A percentile compares a stretch with the other conserved stretches of the same genome.
Conservation (phyloP, 2,888 invertebrate genomes). For the Drosophila neotestacea region DNA sequence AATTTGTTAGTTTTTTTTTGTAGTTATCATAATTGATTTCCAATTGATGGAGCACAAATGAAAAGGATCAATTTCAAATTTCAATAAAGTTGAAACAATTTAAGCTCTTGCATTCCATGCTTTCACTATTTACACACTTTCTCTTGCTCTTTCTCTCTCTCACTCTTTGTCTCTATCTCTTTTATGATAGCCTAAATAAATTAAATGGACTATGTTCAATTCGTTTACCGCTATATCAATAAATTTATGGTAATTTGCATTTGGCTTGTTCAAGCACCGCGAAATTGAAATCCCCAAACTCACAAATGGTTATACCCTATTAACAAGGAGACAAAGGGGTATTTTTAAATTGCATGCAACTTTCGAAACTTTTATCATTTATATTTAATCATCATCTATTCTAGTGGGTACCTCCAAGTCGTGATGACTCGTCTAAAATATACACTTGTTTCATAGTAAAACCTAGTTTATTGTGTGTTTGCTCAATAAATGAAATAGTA, state of each 20-base stretch:
- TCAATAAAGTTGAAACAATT: conserved; percentile 52
- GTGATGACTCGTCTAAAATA: not conserved
- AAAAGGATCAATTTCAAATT: conserved; percentile 61
- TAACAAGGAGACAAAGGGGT: not conserved
- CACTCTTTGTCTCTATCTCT: not conserved
- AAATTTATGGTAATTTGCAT: conserved; percentile 53
- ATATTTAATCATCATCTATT: too few species aligned
- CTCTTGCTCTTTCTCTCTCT: not conserved
- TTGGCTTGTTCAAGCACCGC: conserved; percentile 46
- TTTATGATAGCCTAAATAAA: conserved; percentile 29
- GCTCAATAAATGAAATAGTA: conserved; percentile 15
- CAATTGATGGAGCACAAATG: conserved; percentile 73
- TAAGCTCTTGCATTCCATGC: not conserved
- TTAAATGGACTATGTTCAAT: conserved; percentile 37
- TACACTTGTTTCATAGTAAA: not conserved
- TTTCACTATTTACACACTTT: not conserved
- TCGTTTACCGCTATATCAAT: conserved; percentile 55
- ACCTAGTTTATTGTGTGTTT: not conserved
- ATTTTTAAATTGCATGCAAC: not conserved
- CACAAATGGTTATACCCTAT: conserved; percentile 12
- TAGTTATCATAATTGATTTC: conserved; percentile 80
- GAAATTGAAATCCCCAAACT: conserved; percentile 39
- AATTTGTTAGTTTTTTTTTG: conserved; percentile 14
- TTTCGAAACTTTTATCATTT: too few species aligned
- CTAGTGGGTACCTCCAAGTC: not conserved